Percentiles rank a stretch among this genome's conserved stretches.
These are phyloP conservation scores for Euzophera pinguis DNA, from an alignment of 2,888 invertebrate species.

Conservation along the genomic window DNA sequence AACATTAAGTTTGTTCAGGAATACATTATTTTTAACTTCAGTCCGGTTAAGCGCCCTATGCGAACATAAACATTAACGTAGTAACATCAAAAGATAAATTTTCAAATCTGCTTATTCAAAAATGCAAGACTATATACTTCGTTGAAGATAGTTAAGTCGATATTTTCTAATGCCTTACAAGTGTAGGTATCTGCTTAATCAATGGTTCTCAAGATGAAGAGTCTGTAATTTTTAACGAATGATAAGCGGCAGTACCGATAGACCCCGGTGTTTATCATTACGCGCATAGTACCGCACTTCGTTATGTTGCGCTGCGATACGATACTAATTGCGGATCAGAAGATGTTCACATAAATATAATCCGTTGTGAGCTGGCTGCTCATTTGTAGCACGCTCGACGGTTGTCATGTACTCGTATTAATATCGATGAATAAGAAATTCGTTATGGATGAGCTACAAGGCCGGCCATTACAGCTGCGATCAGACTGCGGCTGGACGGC, in stretches of 20 bases:
- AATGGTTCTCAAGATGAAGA: background rate
- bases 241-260: constrained; percentile 6
- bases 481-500: constrained; percentile 51
- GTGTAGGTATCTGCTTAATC: background rate
- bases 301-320: constrained; percentile 39
- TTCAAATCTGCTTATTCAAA: too few relatives aligned
- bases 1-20: too few relatives aligned
- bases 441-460: constrained; percentile 76
- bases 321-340: constrained; percentile 70
- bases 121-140: too few relatives aligned
- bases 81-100: too few relatives aligned
- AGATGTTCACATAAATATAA: constrained; percentile 75
- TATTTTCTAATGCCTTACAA: too few relatives aligned
- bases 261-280: constrained; percentile 28
- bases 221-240: constrained; percentile 2
- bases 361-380: constrained; percentile 64
- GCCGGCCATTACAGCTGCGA: constrained; percentile 62
- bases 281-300: constrained; percentile 32
- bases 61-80: too few relatives aligned
- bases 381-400: constrained; percentile 72
- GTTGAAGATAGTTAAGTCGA: too few relatives aligned
- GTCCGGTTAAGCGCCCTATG: too few relatives aligned
- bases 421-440: constrained; percentile 79
- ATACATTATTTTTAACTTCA: too few relatives aligned
- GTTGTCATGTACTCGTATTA: constrained; percentile 75